Base-by-base conservation (phyloP, 2,797 vertebrate genomes). In the Acropternis orthonyx region DNA sequence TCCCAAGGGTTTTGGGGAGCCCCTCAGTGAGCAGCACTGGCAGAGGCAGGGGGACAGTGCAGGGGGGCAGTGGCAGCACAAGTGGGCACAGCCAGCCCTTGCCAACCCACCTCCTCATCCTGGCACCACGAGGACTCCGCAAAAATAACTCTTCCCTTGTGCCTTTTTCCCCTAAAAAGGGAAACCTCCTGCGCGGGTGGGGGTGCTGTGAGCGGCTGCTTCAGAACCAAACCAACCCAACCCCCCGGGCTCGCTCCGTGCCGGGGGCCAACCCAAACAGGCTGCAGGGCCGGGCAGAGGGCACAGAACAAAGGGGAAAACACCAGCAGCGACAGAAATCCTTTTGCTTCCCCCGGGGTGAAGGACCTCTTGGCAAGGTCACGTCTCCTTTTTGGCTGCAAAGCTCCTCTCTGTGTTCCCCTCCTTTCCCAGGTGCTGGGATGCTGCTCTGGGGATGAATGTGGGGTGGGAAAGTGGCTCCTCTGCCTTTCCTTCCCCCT, bases 71-170 rank as follows among this genome's bases (percentile, higher is more conserved):
- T 4, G 73, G 26, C 72, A 46, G 41, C 37, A 10, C 4, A 5
- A 21, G 22, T 12, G 77, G 43, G 52, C 72, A 91, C 4, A 6
- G 80, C 22, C 28, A 26, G 43, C 73, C 37, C 32, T 39, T 67
- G 32, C 14, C 52, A 56, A 19, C 7, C 30, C 41, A 41, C 1
- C 0, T 2, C 30, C 48, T 58, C 58, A 15, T 12, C 34, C 36
- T 28, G 30, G 34, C 1, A 1, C 41, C 26, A 0, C 0, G 3
- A 69, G 69, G 56, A 24, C 34, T 65, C 72, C 27, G 20, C 3
- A 1, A 48, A n/a, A 14, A 16, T 3, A 17, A 51, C 28, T 65
- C 20, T 7, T 18, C 34, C 46, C 26, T 91, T 66, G n/a, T 34
- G 61, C 30, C 51, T 71, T 71, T 19, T 71, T 43, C 55, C 55